Evolutionary conservation across 1,140 invertebrate species (phyloP).

Genomic region (Apis dorsata): DNA sequence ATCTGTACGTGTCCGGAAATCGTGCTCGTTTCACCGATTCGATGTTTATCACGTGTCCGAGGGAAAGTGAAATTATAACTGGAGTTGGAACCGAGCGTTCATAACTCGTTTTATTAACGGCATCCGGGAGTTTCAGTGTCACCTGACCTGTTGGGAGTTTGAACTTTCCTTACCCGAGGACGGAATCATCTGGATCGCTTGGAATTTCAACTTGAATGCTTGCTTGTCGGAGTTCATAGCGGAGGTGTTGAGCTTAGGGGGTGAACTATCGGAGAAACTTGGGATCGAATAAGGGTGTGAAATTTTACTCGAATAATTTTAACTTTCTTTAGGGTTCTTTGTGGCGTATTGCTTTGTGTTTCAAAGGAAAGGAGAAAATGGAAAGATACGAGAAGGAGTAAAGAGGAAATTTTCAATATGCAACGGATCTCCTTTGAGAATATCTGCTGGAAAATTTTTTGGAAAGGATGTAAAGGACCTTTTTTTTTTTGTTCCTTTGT

Average conservation of each 20-base stretch:
- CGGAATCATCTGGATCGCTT: neutral
- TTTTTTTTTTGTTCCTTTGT: too few species aligned
- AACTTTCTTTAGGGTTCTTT: neutral
- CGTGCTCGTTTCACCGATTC: neutral
- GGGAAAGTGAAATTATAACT: neutral
- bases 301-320: neutral
- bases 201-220: conserved; percentile 5
- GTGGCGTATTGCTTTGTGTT: neutral
- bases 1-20: neutral
- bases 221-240: neutral
- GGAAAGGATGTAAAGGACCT: too few species aligned
- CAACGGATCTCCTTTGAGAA: neutral
- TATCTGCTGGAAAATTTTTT: neutral
- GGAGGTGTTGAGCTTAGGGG: neutral
- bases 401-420: neutral
- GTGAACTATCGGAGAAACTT: neutral
- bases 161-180: neutral
- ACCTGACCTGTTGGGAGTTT: neutral
- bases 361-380: too few species aligned
- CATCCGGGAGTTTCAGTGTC: neutral
- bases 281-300: neutral
- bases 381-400: neutral
- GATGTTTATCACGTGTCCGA: neutral
- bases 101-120: conserved; percentile 17
- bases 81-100: too few species aligned